phyloP scores from a whole-genome alignment of 2,888 invertebrate genomes.

The Thelaira solivaga region DNA sequence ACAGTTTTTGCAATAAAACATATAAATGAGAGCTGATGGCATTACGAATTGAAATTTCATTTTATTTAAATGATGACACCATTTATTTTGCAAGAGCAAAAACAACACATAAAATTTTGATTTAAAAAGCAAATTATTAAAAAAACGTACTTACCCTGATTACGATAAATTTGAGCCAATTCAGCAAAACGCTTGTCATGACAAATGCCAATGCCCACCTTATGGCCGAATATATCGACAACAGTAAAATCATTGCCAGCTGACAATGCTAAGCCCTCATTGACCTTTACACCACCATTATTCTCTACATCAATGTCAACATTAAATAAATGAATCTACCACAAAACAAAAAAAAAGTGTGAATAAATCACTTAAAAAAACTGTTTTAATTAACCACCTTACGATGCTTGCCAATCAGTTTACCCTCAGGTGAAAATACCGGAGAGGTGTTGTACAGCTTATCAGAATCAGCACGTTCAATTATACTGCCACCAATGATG shows the following conservation, averaged over 20 bases:
- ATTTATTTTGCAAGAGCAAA: no score
- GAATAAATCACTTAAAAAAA: background rate
- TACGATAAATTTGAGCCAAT: slow-evolving; percentile 86
- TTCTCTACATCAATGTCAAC: slow-evolving; percentile 83
- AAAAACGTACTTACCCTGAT: slow-evolving; percentile 76
- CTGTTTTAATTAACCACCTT: slow-evolving; percentile 80
- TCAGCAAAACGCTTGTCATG: slow-evolving; percentile 96
- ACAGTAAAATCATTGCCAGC: slow-evolving; percentile 86
- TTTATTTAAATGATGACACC: background rate
- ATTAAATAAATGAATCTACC: slow-evolving; percentile 93
- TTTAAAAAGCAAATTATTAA: background rate
- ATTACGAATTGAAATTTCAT: slow-evolving; percentile 10
- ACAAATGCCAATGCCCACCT: slow-evolving; percentile 95
- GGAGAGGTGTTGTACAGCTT: slow-evolving; percentile 92
- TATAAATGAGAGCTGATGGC: background rate
- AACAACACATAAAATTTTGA: no score
- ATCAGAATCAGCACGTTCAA: slow-evolving; percentile 83
- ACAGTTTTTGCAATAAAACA: background rate
- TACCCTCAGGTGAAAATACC: slow-evolving; percentile 88
- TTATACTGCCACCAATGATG: slow-evolving; percentile 93
- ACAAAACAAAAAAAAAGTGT: background rate
- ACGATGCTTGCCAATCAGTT: slow-evolving; percentile 87
- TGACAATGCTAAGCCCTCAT: slow-evolving; percentile 89
- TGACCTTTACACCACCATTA: slow-evolving; percentile 91
- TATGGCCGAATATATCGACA: slow-evolving; percentile 84